phyloP scores from a whole-genome alignment of 1,140 invertebrate genomes.

The Prorops nasuta region DNA sequence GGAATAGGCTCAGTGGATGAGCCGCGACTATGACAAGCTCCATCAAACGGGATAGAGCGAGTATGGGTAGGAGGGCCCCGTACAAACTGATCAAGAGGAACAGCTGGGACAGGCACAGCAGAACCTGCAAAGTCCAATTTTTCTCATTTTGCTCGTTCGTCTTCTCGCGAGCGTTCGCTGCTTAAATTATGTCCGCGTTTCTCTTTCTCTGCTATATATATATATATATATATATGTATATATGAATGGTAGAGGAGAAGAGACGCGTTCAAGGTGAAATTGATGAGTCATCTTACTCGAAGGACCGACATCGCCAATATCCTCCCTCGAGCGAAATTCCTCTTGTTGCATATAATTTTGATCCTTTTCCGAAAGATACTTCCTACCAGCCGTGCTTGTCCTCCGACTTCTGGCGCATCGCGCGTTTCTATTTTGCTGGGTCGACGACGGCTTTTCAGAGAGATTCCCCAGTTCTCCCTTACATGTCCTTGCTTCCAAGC shows the following conservation, averaged over 20 bases:
- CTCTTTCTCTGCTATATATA: neutral
- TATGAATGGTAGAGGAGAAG: neutral
- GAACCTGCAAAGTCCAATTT: constrained; percentile 21
- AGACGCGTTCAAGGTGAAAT: neutral
- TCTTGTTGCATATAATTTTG: too few relatives aligned
- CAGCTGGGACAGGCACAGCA: constrained; percentile 18
- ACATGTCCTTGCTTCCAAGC: too few relatives aligned
- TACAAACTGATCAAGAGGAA: constrained; percentile 22
- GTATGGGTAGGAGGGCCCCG: constrained; percentile 23
- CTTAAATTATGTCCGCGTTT: neutral
- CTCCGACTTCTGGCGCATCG: too few relatives aligned
- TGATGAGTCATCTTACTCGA: constrained; percentile 26
- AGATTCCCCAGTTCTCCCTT: too few relatives aligned
- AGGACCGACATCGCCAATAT: constrained; percentile 18
- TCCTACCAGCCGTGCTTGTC: too few relatives aligned
- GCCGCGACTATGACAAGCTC: constrained; percentile 21
- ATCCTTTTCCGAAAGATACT: too few relatives aligned
- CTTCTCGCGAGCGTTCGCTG: neutral
- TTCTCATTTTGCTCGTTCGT: too few relatives aligned
- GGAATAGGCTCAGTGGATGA: constrained; percentile 22
- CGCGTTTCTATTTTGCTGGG: too few relatives aligned
- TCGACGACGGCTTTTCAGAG: too few relatives aligned
- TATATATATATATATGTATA: neutral
- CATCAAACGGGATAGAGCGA: constrained; percentile 24
- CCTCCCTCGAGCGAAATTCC: neutral